Evolutionary conservation across 2,113 vertebrate genomes (phyloP), one percentile per base, ranked within the genome.

Genomic region (Hirundichthys speculiger): DNA sequence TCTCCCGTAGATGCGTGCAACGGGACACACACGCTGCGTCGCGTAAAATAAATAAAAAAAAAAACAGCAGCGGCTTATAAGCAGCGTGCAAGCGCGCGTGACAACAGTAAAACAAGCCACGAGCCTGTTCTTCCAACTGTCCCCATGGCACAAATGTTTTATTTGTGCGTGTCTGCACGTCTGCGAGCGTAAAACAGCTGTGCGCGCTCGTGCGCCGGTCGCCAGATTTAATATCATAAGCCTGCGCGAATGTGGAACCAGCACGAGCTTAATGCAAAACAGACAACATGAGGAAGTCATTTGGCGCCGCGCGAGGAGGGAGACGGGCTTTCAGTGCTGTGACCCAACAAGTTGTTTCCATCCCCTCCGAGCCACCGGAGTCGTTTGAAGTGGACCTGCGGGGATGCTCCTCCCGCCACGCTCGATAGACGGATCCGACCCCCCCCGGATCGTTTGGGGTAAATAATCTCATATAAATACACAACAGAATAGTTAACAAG

Each of bases 291-390:
- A 81, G 86, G 80, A 88, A 85, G 61, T 63, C 40, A 88, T 87
- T 87, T 82, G 71, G 63, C 14, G 4, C 65, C 64, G 39, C 65
- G 54, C 13, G 56, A 77, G 64, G 67, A 83, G 62, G 73, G 80
- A 80, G 67, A 84, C 68, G 21, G 50, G 68, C 77, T 86, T 79
- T 75, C 81, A 73, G 55, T 76, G 82, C 85, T 64, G 68, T 62
- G 83, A 86, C 94, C 94, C 95, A 89, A 94, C 93, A 89, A 87
- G 79, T n/a, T 87, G 78, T 85, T 87, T 88, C 85, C 76, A 85
- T 82, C 74, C 58, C 69, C 85, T 83, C 83, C 71, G 18, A 87
- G 75, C 66, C 77, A 77, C 82, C 70, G 75, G 67, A 54, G 48
- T 14, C 15, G 68, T 85, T 79, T 86, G 77, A 88, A 86, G 75